Evolutionary conservation across 2,113 vertebrate genomes (phyloP).

Genomic region (Oxygymnocypris stewartii): DNA sequence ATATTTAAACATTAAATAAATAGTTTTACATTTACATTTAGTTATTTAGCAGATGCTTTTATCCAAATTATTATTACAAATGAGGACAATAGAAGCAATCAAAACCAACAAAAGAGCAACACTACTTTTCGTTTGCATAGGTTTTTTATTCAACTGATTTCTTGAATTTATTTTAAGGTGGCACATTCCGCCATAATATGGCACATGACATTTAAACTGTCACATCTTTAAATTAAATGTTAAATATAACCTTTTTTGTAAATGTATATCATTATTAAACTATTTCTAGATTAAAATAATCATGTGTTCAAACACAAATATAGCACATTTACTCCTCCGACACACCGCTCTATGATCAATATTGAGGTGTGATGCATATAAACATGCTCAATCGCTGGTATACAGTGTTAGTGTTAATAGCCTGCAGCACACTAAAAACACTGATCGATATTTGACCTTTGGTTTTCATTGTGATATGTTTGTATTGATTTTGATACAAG

Average conservation of each 20-base stretch:
- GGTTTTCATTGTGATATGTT: slow-evolving; percentile 18
- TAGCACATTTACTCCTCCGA: not conserved
- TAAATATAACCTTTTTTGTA: not conserved
- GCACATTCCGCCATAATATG: not conserved
- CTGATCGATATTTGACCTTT: slow-evolving; percentile 40
- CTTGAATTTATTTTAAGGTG: not conserved
- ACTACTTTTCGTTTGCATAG: no score
- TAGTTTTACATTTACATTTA: no score
- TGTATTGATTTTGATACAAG: slow-evolving; percentile 17
- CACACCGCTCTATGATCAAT: not conserved
- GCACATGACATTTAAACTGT: not conserved
- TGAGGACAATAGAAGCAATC: no score
- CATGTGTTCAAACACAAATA: not conserved
- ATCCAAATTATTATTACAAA: no score
- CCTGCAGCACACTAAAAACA: not conserved
- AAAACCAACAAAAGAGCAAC: no score
- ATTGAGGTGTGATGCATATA: not conserved
- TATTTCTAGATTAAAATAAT: not conserved
- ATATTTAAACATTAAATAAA: no score
- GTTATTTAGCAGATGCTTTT: no score
- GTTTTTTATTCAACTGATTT: not conserved
- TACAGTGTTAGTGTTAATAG: not conserved
- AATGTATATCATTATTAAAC: not conserved
- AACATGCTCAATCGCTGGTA: slow-evolving; percentile 1
- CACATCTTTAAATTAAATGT: not conserved